Evolutionary conservation across 1,140 invertebrate species (phyloP), one percentile per base, ranked within the genome.

Genomic region (Brachionus sp.): DNA sequence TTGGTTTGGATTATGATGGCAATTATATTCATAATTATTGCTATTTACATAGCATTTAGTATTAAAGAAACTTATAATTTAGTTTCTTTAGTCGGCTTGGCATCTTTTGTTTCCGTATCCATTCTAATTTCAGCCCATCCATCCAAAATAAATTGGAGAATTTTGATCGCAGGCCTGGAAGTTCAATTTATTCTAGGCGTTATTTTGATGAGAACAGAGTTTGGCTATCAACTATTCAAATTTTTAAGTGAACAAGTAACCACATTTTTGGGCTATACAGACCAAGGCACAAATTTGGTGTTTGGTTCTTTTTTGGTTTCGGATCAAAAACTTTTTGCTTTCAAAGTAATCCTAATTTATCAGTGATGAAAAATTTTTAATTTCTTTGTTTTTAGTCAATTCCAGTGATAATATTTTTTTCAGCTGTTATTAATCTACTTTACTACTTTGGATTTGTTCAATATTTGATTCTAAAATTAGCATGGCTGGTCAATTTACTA

Each of bases 391-490:
- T 87, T 25, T 7, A 94, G 93, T 91, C 92, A 0, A 88, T 96
- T 19, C 92, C 94, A 0, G 93, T 95, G 0, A 94, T 97, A 66
- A 95, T 94, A 89, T 97, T 96, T 90, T 93, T 97, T 86, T 93
- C 93, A 86, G 95, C 95, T 87, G 89, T 94, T 83, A 93, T 96
- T 13, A 93, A 94, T 86, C 91, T 97, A 10, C 88, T 97, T 10
- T 96, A 95, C 88, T 95, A 95, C 88, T 91, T 92, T 87, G 95
- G 95, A 5, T 90, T 92, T 0, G 93, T 98, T 92, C 95, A 97
- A 89, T 92, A 91, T 90, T 87, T 95, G 16, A 92, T 96, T 13
- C 86, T 92, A 13, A 94, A 93, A 87, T 86, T 97, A 25, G 94
- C 95, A 13, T 93, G 80, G 64, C 33, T 83, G n/a, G 42, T 83